Percentiles rank a stretch among this genome's conserved stretches.
These are phyloP conservation scores for Drosophila pseudotakahashii DNA, from an alignment of 2,888 invertebrate species.

Conservation along the genomic window DNA sequence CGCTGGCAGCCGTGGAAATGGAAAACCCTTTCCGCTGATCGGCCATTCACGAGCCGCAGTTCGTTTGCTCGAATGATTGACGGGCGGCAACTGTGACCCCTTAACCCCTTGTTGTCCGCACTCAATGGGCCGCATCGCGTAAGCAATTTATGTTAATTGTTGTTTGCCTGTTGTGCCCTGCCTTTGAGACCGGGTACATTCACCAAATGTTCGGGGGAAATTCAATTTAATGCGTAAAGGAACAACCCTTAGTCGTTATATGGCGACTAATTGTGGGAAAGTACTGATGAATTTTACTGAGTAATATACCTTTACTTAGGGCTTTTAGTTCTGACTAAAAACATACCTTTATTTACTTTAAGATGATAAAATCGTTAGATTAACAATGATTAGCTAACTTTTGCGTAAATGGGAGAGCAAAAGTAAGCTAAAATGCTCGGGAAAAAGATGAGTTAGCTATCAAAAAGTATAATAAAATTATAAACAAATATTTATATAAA, in stretches of 20 bases:
- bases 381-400: neutral
- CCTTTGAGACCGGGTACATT: slow-evolving; percentile 9
- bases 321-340: neutral
- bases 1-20: slow-evolving; percentile 24
- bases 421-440: no score
- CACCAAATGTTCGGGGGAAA: neutral
- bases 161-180: slow-evolving; percentile 21
- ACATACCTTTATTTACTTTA: neutral
- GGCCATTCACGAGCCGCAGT: slow-evolving; percentile 57
- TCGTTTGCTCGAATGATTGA: slow-evolving; percentile 67
- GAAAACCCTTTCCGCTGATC: slow-evolving; percentile 21
- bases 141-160: slow-evolving; percentile 69
- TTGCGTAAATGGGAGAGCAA: neutral
- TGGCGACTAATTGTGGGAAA: slow-evolving; percentile 6
- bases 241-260: neutral
- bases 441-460: no score
- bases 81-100: slow-evolving; percentile 37
- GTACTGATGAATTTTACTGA: neutral
- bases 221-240: neutral
- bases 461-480: neutral
- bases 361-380: neutral
- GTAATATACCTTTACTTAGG: neutral
- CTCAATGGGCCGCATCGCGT: slow-evolving; percentile 60
- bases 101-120: slow-evolving; percentile 53
- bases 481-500: no score